Evolutionary conservation across 2,888 invertebrate species (phyloP).

Genomic region (Drosophila bunnanda): DNA sequence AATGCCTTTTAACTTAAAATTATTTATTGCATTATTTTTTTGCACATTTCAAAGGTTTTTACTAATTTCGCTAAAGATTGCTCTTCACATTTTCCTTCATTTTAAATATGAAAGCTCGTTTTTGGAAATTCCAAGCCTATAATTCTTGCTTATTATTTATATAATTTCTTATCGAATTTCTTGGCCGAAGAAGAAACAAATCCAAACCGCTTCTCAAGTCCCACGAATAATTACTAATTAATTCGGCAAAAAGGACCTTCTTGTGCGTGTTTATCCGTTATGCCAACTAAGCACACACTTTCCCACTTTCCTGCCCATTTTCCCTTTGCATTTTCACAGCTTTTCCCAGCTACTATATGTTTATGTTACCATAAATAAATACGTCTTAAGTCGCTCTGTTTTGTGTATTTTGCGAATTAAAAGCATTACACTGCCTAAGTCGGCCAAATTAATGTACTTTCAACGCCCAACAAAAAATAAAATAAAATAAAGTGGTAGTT

Average conservation of each 20-base stretch:
- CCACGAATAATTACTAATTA: slow-evolving; percentile 1
- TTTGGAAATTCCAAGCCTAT: too few species aligned
- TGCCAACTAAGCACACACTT: slow-evolving; percentile 11
- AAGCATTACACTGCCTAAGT: slow-evolving; percentile 25
- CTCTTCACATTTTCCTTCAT: too few species aligned
- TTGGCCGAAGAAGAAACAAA: too few species aligned
- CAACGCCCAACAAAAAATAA: background rate
- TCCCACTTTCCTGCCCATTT: background rate
- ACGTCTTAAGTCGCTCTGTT: slow-evolving; percentile 1
- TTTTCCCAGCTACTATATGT: background rate
- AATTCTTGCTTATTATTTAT: background rate
- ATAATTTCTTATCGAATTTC: background rate
- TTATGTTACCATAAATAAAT: slow-evolving; percentile 8
- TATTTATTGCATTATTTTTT: too few species aligned
- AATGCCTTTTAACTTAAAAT: too few species aligned
- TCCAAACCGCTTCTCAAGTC: background rate
- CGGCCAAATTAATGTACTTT: slow-evolving; percentile 33
- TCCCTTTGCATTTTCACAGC: background rate
- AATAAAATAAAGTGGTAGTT: background rate
- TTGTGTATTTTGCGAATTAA: slow-evolving; percentile 24
- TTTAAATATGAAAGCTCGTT: too few species aligned
- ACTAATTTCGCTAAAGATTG: too few species aligned
- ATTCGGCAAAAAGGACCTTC: background rate
- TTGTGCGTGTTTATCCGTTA: slow-evolving; percentile 15
- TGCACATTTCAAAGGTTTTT: too few species aligned